Conservation (phyloP, 2,888 invertebrate species). For the Hetaerina titia region DNA sequence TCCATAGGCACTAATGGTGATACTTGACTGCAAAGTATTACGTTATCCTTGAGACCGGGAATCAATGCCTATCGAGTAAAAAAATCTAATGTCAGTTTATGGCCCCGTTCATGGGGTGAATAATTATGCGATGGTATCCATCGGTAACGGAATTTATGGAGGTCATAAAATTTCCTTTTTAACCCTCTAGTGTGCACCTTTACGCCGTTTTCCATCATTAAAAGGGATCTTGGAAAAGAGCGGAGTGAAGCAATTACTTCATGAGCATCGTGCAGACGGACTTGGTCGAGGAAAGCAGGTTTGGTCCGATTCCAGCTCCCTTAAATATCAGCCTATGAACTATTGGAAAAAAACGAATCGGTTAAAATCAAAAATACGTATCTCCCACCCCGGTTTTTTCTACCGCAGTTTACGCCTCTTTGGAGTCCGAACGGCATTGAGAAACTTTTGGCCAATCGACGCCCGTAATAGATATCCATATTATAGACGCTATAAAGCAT, state of each 20-base stretch:
- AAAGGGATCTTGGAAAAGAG: background rate
- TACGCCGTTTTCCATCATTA: background rate
- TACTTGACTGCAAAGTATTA: background rate
- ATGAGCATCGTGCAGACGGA: background rate
- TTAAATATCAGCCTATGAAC: background rate
- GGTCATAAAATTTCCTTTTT: background rate
- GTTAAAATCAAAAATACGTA: no score
- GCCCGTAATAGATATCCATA: no score
- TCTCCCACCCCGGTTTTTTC: background rate
- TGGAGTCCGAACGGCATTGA: no score
- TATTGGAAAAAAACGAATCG: background rate
- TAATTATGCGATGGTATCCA: slow-evolving; percentile 7
- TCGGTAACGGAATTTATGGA: background rate
- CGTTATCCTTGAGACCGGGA: background rate
- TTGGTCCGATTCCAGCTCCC: background rate
- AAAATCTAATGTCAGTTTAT: background rate
- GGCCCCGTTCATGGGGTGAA: background rate
- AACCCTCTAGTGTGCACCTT: background rate
- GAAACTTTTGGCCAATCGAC: no score
- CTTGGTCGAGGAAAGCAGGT: background rate
- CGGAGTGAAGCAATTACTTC: background rate
- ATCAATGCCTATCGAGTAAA: background rate
- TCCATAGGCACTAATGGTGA: background rate
- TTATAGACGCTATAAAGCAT: no score
- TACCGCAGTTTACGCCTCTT: no score